Evolutionary conservation across 1,140 invertebrate species (phyloP).

Genomic region (Pararge aegeria): DNA sequence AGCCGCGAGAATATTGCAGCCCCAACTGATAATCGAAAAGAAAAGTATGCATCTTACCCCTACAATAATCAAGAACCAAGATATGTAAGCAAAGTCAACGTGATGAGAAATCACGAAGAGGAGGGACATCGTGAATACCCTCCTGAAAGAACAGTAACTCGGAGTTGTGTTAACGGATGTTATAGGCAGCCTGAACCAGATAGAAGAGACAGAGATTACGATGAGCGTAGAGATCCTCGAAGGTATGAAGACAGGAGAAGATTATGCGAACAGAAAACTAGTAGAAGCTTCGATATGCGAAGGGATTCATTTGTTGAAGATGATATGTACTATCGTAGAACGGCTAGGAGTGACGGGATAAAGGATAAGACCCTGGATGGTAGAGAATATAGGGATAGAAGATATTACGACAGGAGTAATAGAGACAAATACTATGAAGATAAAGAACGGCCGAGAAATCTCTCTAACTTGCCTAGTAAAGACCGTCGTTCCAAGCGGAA

Average conservation of each 20-base stretch:
- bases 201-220: constrained; percentile 44
- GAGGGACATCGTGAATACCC: constrained; percentile 43
- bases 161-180: constrained; percentile 40
- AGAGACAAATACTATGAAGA: constrained; percentile 58
- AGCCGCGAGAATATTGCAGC: constrained; percentile 39
- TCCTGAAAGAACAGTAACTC: constrained; percentile 36
- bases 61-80: constrained; percentile 44
- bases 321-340: constrained; percentile 36
- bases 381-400: constrained; percentile 36
- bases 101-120: constrained; percentile 34
- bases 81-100: constrained; percentile 53
- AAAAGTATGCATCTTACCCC: constrained; percentile 41
- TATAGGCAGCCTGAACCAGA: constrained; percentile 34
- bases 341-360: constrained; percentile 48
- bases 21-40: constrained; percentile 20
- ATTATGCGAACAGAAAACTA: constrained; percentile 53
- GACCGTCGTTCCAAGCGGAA: constrained; percentile 43
- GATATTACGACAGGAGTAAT: constrained; percentile 38
- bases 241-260: constrained; percentile 47
- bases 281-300: constrained; percentile 58
- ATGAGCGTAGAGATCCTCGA: constrained; percentile 31
- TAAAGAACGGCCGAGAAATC: constrained; percentile 39
- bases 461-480: constrained; percentile 30
- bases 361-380: constrained; percentile 46
- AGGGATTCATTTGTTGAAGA: constrained; percentile 51